Conservation (phyloP, 2,113 vertebrate genomes). For the Martes martes region DNA sequence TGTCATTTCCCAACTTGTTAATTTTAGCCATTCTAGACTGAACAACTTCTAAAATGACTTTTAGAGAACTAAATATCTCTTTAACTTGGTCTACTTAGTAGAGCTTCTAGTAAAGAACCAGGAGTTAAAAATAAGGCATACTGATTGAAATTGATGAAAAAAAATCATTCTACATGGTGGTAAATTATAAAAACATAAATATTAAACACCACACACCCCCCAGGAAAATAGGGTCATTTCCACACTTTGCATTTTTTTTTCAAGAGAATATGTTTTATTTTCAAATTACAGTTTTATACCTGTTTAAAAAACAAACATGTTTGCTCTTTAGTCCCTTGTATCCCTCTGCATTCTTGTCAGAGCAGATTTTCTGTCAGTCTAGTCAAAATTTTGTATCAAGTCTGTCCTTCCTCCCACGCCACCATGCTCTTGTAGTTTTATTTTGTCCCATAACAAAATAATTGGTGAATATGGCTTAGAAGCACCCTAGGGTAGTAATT, state of each 20-base stretch:
- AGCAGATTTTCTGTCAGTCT: not conserved
- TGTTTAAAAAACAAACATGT: not conserved
- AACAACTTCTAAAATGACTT: not conserved
- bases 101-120: not conserved
- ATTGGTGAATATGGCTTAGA: not conserved
- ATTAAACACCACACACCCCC: not conserved
- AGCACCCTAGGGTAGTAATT: not conserved
- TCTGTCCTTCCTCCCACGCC: not conserved
- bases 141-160: not conserved
- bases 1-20: not conserved
- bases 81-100: not conserved
- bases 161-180: not conserved
- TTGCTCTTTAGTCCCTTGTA: not conserved
- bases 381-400: not conserved
- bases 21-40: not conserved
- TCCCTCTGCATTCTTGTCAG: not conserved
- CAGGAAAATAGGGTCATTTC: rapidly evolving
- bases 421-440: not conserved
- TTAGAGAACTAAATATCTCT: not conserved
- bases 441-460: not conserved
- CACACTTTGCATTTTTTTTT: not conserved
- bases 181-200: not conserved
- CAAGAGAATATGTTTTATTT: not conserved
- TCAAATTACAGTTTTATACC: not conserved
- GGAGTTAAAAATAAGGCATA: not conserved